These are phyloP conservation scores for Campylomormyrus numenius DNA, from an alignment of 2,113 vertebrate genomes.

Conservation along the genomic window DNA sequence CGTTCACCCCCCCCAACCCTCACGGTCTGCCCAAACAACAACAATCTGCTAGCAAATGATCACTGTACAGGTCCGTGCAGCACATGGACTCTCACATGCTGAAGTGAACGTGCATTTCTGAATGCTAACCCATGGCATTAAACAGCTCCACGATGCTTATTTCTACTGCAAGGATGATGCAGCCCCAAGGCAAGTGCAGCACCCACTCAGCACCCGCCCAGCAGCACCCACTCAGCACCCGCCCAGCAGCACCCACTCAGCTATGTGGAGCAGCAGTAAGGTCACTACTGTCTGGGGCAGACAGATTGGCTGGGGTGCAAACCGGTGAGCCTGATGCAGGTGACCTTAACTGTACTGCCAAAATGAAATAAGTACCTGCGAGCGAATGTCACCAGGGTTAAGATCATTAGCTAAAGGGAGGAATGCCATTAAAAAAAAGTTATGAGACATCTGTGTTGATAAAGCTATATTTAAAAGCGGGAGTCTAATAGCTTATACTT, in stretches of 20 bases:
- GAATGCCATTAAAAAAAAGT: background rate
- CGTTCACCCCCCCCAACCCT: background rate
- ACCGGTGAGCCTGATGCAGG: background rate
- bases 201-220: too few relatives aligned
- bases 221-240: background rate
- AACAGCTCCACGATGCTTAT: background rate
- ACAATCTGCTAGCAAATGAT: background rate
- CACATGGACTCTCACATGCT: background rate
- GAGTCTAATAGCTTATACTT: background rate
- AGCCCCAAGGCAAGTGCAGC: background rate
- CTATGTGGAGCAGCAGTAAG: background rate
- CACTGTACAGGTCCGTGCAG: background rate
- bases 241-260: background rate
- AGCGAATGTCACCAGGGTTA: background rate
- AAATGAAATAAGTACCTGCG: background rate
- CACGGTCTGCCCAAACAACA: background rate
- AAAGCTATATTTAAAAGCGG: background rate
- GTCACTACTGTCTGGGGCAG: background rate
- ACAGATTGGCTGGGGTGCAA: background rate
- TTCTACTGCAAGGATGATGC: background rate
- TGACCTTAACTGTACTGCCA: conserved; percentile 2
- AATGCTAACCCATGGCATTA: background rate
- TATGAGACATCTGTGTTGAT: background rate
- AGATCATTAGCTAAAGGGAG: background rate
- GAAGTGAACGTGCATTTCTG: background rate